Evolutionary conservation across 2,888 invertebrate species (phyloP).

Genomic region (Caenorhabditis sulstoni): DNA sequence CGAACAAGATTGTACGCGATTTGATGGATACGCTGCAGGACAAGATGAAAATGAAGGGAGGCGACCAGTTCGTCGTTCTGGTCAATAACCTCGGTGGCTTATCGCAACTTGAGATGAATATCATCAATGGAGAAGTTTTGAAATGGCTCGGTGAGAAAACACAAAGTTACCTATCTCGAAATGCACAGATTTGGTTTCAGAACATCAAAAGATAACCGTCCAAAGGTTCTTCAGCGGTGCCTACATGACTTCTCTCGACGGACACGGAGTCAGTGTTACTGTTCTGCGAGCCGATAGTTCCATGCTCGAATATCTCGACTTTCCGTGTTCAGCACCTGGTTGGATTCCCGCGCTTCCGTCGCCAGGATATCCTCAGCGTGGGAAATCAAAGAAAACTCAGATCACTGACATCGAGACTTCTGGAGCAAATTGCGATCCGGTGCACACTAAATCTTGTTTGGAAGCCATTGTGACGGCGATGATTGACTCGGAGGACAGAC

Average conservation of each 20-base stretch:
- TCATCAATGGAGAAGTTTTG: constrained; percentile 86
- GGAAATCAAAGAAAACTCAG: background rate
- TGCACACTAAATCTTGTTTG: constrained; percentile 43
- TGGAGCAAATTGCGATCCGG: constrained; percentile 1
- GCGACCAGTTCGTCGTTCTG: constrained; percentile 84
- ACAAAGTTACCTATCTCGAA: background rate
- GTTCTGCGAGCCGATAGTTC: constrained; percentile 82
- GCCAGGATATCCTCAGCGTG: background rate
- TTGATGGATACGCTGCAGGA: constrained; percentile 82
- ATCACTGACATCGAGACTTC: constrained; percentile 3
- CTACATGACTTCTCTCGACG: constrained; percentile 86
- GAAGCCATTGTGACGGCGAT: constrained; percentile 82
- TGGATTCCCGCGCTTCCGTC: constrained; percentile 27
- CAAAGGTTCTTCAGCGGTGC: constrained; percentile 81
- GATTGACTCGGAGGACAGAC: constrained; percentile 84
- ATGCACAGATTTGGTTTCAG: constrained; percentile 35
- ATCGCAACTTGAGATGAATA: constrained; percentile 87
- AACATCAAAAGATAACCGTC: constrained; percentile 68
- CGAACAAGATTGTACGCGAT: constrained; percentile 81
- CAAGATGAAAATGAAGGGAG: constrained; percentile 72
- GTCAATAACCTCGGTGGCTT: constrained; percentile 89
- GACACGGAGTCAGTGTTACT: constrained; percentile 88
- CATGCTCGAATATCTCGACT: constrained; percentile 56
- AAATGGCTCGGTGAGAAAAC: constrained; percentile 85
- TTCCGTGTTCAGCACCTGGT: constrained; percentile 38